Evolutionary conservation across 2,113 vertebrate genomes (phyloP), one percentile per base, ranked within the genome.

Genomic region (Calyptomena viridis): DNA sequence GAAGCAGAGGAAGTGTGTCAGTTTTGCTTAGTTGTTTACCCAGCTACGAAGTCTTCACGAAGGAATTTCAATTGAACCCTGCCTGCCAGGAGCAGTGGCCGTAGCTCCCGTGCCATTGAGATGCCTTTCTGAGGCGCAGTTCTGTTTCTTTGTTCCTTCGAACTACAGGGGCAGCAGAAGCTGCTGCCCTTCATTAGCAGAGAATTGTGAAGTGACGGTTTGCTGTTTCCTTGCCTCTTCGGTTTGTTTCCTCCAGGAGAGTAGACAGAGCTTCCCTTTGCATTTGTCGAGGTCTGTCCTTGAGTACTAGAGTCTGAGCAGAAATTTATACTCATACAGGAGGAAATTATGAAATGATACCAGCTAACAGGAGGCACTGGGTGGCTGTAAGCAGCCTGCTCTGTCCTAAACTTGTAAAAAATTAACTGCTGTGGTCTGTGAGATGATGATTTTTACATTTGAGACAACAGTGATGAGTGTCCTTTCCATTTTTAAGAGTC

Each of bases 351-450:
- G 16, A 35, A 62, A 72, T 28, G 39, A 14, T 84, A 27, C 15
- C 77, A 42, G 22, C 40, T 68, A 50, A 23, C 0, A 11, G 46
- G 25, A 78, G 28, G 27, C 28, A 35, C 9, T 28, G 52, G 27
- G 17, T 50, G 67, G 15, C 79, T 64, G 46, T 49, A 30, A 68
- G 59, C 59, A 49, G 62, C 40, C 53, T 76, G 19, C 33, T 60
- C n/a, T 20, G 37, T 58, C 71, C 63, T 44, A 14, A 68, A 75
- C 62, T 68, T 8, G 0, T 35, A 19, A 35, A 68, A 79, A 6
- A 42, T 75, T 64, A 37, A 27, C 21, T 42, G 5, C 59, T 58
- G 0, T 49, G 35, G 13, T 55, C 25, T 91, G 10, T 0, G 3
- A 81, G 30, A 21, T 18, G n/a, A 22, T 19, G 17, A 60, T n/a